Evolutionary conservation across 2,113 vertebrate species (phyloP).

Genomic region (Haplotaxodon microlepis): DNA sequence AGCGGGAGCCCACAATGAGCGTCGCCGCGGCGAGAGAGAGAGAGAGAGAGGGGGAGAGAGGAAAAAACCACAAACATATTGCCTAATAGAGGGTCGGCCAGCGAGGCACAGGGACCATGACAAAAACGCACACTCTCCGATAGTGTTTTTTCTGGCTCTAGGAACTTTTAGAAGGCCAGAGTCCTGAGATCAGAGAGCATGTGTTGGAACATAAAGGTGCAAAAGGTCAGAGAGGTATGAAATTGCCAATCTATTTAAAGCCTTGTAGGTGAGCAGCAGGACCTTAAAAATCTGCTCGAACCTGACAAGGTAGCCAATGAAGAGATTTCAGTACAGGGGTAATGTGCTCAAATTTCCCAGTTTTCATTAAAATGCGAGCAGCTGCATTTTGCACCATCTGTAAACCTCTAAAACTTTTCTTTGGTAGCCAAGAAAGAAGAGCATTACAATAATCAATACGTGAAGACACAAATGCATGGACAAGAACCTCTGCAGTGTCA

Average conservation of each 20-base stretch:
- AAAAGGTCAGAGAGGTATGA: no score
- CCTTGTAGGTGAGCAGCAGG: no score
- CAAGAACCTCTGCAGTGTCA: background rate
- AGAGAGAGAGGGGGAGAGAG: background rate
- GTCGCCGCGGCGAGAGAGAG: fast-evolving
- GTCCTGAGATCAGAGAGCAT: background rate
- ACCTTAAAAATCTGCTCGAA: no score
- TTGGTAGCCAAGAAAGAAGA: background rate
- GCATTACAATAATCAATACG: background rate
- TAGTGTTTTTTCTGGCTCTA: background rate
- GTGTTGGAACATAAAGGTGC: no score
- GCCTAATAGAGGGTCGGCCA: background rate
- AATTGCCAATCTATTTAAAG: fast-evolving
- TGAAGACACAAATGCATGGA: background rate
- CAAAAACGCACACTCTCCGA: background rate
- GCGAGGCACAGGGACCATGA: background rate
- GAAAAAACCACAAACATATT: background rate
- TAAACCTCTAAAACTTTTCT: background rate
- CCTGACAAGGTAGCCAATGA: no score
- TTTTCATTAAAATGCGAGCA: background rate
- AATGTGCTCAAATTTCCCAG: no score
- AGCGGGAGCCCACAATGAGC: background rate
- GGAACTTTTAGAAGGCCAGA: background rate
- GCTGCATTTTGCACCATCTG: background rate
- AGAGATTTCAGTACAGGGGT: no score